These are phyloP conservation scores for Poecilia wingei DNA, from an alignment of 2,797 vertebrate genomes.

Conservation along the genomic window DNA sequence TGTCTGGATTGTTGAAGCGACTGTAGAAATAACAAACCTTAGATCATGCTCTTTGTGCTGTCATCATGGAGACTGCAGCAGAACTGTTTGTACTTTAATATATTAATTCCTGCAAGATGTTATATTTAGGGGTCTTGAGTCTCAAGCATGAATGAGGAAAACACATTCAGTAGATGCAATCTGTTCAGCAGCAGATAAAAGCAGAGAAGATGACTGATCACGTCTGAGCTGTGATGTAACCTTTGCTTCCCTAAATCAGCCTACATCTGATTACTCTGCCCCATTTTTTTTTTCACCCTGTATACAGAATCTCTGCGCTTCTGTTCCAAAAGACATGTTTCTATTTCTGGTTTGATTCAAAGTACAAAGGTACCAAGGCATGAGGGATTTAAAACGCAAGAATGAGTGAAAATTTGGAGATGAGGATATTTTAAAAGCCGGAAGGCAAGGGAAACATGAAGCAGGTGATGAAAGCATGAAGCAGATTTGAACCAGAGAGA, in stretches of 20 bases:
- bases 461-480: background rate
- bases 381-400: background rate
- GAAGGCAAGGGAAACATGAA: background rate
- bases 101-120: conserved; percentile 12
- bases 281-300: conserved; percentile 38
- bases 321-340: conserved; percentile 33
- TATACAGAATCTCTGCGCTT: conserved; percentile 58
- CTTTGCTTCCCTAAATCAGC: conserved; percentile 15
- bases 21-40: background rate
- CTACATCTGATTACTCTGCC: conserved; percentile 34
- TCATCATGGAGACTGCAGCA: background rate
- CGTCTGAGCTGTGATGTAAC: conserved; percentile 61
- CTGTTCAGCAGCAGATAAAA: conserved; percentile 18
- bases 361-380: background rate
- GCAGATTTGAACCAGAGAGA: background rate
- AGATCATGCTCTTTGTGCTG: background rate
- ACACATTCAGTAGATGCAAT: conserved; percentile 10
- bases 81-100: background rate
- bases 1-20: background rate
- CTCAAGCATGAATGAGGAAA: conserved; percentile 28
- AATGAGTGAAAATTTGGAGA: conserved; percentile 12
- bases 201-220: conserved; percentile 50
- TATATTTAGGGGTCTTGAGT: background rate
- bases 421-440: conserved; percentile 15
- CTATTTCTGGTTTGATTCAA: conserved; percentile 34